phyloP scores from a whole-genome alignment of 2,113 vertebrate species.

The Piprites chloris region DNA sequence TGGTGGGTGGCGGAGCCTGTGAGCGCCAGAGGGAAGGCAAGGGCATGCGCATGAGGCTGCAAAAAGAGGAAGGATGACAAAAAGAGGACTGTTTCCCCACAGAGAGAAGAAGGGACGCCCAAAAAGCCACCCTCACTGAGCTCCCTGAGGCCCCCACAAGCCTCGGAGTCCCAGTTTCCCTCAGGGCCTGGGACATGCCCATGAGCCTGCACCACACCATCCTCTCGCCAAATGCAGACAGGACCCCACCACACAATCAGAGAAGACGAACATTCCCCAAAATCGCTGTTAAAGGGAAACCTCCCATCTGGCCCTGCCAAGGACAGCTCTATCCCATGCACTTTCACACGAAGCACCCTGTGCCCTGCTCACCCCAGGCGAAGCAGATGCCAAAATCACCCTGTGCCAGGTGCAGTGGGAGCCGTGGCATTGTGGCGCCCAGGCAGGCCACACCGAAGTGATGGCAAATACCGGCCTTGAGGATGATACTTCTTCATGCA shows the following conservation, averaged over 20 bases:
- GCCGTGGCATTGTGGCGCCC: not conserved
- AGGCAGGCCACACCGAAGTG: fast-evolving
- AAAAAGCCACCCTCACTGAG: not conserved
- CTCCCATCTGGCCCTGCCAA: not conserved
- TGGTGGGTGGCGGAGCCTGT: not conserved
- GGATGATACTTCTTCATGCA: not conserved
- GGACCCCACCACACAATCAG: fast-evolving
- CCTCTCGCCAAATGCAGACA: not conserved
- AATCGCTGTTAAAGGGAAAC: not conserved
- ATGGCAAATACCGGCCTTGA: not conserved
- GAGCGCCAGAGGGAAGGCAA: not conserved
- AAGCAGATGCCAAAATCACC: not conserved
- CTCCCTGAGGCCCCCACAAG: fast-evolving
- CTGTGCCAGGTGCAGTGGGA: not conserved
- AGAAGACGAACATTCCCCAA: fast-evolving
- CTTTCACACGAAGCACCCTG: not conserved
- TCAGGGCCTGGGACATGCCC: fast-evolving
- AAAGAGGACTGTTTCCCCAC: not conserved
- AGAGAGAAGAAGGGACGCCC: not conserved
- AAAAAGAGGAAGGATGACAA: slow-evolving; percentile 45
- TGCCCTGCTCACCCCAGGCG: not conserved
- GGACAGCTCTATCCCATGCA: not conserved
- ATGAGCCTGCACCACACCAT: not conserved
- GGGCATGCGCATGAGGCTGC: not conserved
- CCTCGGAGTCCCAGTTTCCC: not conserved